These are phyloP conservation scores for Eutrigla gurnardus DNA, from an alignment of 2,797 vertebrate species.

Conservation along the genomic window DNA sequence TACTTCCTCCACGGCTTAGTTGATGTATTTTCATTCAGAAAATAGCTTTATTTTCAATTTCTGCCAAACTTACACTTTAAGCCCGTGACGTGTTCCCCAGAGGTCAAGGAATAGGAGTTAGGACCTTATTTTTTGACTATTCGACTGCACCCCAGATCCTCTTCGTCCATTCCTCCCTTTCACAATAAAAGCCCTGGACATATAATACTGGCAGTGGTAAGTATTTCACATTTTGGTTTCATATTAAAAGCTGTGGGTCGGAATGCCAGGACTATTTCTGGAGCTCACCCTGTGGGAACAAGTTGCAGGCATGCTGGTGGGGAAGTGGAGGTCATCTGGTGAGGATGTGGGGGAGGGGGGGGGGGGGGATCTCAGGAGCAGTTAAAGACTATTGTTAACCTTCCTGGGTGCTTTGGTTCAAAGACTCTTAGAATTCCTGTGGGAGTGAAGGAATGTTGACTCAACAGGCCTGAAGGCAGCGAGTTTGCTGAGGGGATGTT, in stretches of 20 bases:
- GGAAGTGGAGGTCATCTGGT: not conserved
- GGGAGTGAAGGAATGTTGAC: constrained; percentile 55
- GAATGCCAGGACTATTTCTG: not conserved
- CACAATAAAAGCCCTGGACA: no score
- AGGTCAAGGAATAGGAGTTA: no score
- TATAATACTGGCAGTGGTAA: no score
- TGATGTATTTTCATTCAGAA: no score
- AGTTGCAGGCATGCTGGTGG: constrained; percentile 2
- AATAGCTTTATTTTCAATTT: no score
- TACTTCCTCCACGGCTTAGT: no score
- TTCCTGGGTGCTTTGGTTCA: constrained; percentile 18
- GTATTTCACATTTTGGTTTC: not conserved
- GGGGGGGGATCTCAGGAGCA: not conserved
- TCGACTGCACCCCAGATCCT: no score
- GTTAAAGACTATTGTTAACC: constrained; percentile 31
- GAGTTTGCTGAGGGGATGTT: constrained; percentile 14
- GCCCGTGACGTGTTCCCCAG: no score
- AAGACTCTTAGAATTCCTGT: constrained; percentile 45
- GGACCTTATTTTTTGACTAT: no score
- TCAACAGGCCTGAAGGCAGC: constrained; percentile 38
- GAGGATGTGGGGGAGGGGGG: not conserved
- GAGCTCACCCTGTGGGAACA: not conserved
- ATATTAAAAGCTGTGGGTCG: not conserved
- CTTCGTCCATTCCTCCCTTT: no score
- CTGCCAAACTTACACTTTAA: no score